Conservation (phyloP, 1,140 invertebrate species). For the Thaumetopoea pityocampa region DNA sequence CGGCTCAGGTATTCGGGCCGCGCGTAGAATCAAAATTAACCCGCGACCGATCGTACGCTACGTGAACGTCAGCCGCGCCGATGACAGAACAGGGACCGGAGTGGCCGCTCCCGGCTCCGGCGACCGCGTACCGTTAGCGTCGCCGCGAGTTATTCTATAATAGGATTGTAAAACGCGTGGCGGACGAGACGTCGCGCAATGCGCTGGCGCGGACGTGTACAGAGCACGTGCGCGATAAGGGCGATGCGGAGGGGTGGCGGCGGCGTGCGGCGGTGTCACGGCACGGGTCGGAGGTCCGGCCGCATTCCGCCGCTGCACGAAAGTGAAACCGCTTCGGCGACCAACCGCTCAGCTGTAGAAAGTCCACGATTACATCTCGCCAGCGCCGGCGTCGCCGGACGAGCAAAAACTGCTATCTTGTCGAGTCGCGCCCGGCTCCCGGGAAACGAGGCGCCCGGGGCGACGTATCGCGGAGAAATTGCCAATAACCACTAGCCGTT, state of each 20-base stretch:
- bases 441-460: constrained; percentile 48
- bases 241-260: constrained; percentile 16
- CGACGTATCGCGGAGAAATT: constrained; percentile 38
- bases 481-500: constrained; percentile 37
- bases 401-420: constrained; percentile 60
- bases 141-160: constrained; percentile 18
- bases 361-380: constrained; percentile 68
- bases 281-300: constrained; percentile 63
- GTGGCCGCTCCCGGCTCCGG: background rate
- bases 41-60: constrained; percentile 25
- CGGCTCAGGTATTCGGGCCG: constrained; percentile 52
- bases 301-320: constrained; percentile 62
- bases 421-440: constrained; percentile 33
- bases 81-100: constrained; percentile 1
- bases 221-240: constrained; percentile 10
- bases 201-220: too few species aligned
- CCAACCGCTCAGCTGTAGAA: constrained; percentile 62
- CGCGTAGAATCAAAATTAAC: constrained; percentile 49
- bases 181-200: constrained; percentile 22
- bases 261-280: constrained; percentile 33
- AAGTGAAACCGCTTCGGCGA: constrained; percentile 64
- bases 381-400: constrained; percentile 39
- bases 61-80: background rate
- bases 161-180: constrained; percentile 15
- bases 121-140: constrained; percentile 9